Conservation (phyloP, 2,888 invertebrate genomes). For the Elaeidobius kamerunicus region DNA sequence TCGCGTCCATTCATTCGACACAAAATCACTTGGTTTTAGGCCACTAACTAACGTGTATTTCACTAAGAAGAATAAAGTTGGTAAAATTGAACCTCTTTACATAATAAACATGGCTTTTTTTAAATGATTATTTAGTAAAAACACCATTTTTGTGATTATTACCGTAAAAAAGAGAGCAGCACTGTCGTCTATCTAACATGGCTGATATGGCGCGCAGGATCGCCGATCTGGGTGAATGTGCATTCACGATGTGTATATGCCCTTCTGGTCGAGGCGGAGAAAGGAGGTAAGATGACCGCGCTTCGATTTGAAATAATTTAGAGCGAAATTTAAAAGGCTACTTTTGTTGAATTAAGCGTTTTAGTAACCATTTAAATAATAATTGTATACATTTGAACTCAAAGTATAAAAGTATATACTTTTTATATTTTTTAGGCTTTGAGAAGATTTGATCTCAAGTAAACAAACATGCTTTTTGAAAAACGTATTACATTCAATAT, state of each 20-base stretch:
- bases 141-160: slow-evolving; percentile 26
- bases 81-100: neutral
- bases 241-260: slow-evolving; percentile 4
- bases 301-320: no score
- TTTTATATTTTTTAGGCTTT: no score
- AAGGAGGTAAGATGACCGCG: no score
- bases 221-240: slow-evolving; percentile 13
- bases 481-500: no score
- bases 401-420: no score
- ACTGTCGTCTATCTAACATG: slow-evolving; percentile 48
- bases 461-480: no score
- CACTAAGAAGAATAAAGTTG: neutral
- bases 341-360: no score
- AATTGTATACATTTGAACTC: no score
- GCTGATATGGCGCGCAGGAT: slow-evolving; percentile 40
- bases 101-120: slow-evolving; percentile 7
- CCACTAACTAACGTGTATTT: slow-evolving; percentile 1
- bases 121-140: slow-evolving; percentile 8
- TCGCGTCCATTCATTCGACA: slow-evolving; percentile 15
- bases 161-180: slow-evolving; percentile 39
- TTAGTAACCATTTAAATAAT: no score
- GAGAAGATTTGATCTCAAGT: no score
- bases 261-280: slow-evolving; percentile 13
- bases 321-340: no score
- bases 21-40: neutral